Conservation (phyloP, 2,888 invertebrate genomes). For the Tipula helvola region DNA sequence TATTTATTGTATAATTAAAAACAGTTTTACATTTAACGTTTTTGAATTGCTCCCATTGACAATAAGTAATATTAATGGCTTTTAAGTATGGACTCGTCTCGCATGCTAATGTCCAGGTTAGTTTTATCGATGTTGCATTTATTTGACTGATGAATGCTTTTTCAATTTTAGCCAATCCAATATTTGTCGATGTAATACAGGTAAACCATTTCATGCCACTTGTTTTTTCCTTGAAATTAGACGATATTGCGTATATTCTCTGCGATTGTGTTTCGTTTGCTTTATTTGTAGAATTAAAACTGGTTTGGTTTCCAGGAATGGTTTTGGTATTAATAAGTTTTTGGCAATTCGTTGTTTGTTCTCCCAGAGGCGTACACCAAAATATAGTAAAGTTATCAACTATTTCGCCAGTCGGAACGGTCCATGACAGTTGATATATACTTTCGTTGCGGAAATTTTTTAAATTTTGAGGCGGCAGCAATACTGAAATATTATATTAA, state of each 20-base stretch:
- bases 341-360: not conserved
- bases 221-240: not conserved
- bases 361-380: not conserved
- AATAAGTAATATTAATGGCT: not conserved
- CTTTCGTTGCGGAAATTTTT: not conserved
- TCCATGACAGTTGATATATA: not conserved
- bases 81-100: not conserved
- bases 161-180: not conserved
- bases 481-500: not conserved
- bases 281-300: not conserved
- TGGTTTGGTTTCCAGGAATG: not conserved
- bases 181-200: not conserved
- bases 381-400: not conserved
- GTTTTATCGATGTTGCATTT: not conserved
- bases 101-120: not conserved
- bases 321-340: not conserved
- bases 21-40: not conserved
- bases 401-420: not conserved
- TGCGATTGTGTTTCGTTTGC: not conserved
- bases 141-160: not conserved
- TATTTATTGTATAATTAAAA: not conserved
- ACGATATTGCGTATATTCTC: not conserved
- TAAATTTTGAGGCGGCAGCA: not conserved
- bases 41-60: not conserved
- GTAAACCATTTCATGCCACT: not conserved